Evolutionary conservation across 2,797 vertebrate species (phyloP), one percentile per base, ranked within the genome.

Genomic region (Chanos chanos): DNA sequence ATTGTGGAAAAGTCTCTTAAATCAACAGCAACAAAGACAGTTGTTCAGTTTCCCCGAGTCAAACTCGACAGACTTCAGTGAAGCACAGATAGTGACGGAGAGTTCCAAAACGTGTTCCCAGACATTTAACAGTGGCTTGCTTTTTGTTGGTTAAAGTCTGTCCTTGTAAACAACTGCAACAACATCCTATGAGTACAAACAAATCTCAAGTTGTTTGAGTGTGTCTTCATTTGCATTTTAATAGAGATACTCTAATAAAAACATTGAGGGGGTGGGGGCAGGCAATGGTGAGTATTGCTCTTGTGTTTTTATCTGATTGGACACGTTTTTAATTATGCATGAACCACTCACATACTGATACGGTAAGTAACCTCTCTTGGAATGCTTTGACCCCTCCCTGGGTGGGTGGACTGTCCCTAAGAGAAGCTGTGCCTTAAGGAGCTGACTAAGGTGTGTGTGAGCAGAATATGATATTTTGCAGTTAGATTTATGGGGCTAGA

Each of bases 161-260:
- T 49, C 28, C 13, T 18, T 30, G 7, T 47, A 44, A 60, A 60
- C 10, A 4, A 2, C 21, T 44, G 64, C 13, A 31, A 22, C 19
- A 49, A 39, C 28, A 49, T 37, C 45, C 60, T 33, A n/a, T 45
- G 25, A 21, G 13, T 24, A 54, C 33, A 28, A 47, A 58, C 33
- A 53, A 33, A 53, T 44, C 39, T 22, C 25, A 30, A 18, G 12
- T 16, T 45, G 24, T 48, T 13, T 61, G 43, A 19, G 22, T 53
- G 22, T 53, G 56, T 63, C 52, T 78, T 73, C 25, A 86, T 87
- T 86, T 86, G 76, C 85, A 86, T 85, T 83, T 86, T 84, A 86
- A 85, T 85, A 72, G 81, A 76, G 71, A 69, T 78, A 75, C 57
- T 75, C 66, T 76, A 67, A 75, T 68, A 66, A 69, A 71, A 72